Base-by-base conservation (phyloP, 2,797 vertebrate genomes). In the Fistularia tabacaria region DNA sequence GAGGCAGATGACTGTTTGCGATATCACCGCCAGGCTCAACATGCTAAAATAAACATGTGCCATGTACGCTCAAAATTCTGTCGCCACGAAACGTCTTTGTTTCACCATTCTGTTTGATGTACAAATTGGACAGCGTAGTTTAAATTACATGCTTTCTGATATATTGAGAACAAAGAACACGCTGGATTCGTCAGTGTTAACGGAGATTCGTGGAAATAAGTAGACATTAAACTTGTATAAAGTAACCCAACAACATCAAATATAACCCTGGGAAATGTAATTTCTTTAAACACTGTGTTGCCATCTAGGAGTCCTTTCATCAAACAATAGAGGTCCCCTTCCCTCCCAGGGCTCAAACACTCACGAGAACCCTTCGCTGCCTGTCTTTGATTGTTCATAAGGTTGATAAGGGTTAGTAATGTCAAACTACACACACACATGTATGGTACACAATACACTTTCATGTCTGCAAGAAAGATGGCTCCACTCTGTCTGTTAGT, bases 401-500 rank as follows among this genome's bases (percentile, higher is more conserved):
- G 58, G 47, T 25, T 25, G 25, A 25, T 25, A 25, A 25, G 25
- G 25, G 25, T 57, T 61, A 66, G 72, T 71, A 69, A 71, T 63
- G 69, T 64, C 51, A 61, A 55, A 12, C n/a, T 10, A 41, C 53
- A 48, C 43, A 51, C 15, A 51, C 44, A 64, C 42, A 11, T 40
- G 51, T 36, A 57, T 46, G 66, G 14, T 78, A 71, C 85, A 85
- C 83, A 69, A 85, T 84, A 85, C 76, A 81, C 80, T 88, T 91
- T 89, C 87, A 25, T 89, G 79, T 54, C 70, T 60, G 76, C 76
- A 74, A 46, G 50, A 69, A 69, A 81, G 89, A 91, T 87, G 90
- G 91, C 90, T 92, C 91, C 90, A 87, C 73, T 13, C 71, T 58
- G 89, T 92, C 91, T 91, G 78, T 85, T 74, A 76, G 77, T 88